A percentile compares a stretch with the other conserved stretches of the same genome.
These are phyloP conservation scores for Myodes glareolus DNA, from an alignment of 2,113 vertebrate species.

Conservation along the genomic window DNA sequence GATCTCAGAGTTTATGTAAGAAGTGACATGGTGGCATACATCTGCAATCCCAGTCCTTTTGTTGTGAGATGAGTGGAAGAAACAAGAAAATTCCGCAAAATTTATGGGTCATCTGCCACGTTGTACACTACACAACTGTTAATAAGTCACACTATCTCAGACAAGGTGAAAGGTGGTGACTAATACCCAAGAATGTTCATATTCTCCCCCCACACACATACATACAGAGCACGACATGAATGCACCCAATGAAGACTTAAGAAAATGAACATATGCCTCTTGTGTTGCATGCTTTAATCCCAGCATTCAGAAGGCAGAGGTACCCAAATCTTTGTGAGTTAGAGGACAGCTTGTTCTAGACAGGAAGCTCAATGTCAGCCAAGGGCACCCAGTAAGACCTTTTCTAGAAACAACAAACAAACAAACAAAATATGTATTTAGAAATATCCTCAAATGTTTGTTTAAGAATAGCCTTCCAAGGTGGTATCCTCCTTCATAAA, in stretches of 20 bases:
- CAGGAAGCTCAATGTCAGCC: background rate
- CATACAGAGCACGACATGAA: background rate
- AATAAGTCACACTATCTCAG: background rate
- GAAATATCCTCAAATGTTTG: background rate
- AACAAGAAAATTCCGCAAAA: background rate
- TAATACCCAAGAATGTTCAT: too few relatives aligned
- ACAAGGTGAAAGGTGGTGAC: background rate
- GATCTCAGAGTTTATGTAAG: background rate
- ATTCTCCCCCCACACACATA: background rate
- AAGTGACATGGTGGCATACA: background rate
- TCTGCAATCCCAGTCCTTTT: background rate
- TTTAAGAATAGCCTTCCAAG: conserved; percentile 23
- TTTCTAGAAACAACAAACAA: background rate
- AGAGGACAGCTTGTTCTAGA: background rate
- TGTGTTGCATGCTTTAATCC: background rate
- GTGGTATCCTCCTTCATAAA: background rate
- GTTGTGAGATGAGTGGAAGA: background rate
- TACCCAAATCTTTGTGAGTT: background rate
- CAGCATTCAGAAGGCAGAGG: background rate
- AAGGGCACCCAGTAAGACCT: background rate
- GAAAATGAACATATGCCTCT: background rate
- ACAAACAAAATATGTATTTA: background rate
- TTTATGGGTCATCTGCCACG: background rate
- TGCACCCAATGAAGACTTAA: background rate
- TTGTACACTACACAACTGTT: too few relatives aligned